These are phyloP conservation scores for Drosophila ochracea DNA, from an alignment of 2,888 invertebrate species.

Conservation along the genomic window DNA sequence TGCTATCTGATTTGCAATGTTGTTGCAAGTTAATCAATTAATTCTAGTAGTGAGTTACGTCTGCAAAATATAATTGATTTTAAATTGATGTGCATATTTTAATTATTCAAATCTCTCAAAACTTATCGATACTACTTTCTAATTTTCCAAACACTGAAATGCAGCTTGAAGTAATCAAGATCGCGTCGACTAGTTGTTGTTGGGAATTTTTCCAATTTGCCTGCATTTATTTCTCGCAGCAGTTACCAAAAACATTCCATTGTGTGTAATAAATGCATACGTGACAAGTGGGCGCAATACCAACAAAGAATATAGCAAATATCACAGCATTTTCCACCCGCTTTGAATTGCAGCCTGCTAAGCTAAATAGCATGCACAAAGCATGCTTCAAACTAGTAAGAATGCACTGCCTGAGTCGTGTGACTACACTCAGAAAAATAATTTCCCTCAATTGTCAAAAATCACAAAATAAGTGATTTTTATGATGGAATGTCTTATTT, in stretches of 20 bases:
- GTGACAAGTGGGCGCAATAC: constrained; percentile 28
- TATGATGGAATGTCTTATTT: not conserved
- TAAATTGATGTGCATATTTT: not conserved
- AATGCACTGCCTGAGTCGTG: not conserved
- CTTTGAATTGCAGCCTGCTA: constrained; percentile 10
- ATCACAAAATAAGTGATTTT: not conserved
- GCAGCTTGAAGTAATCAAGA: not conserved
- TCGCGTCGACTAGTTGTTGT: not conserved
- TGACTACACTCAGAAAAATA: not conserved
- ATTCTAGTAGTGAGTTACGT: not conserved
- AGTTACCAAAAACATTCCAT: constrained; percentile 21
- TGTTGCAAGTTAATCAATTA: constrained; percentile 27
- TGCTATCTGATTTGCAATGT: not conserved
- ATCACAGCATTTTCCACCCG: constrained; percentile 6
- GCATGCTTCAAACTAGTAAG: not conserved
- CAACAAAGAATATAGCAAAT: constrained; percentile 16
- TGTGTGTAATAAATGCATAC: constrained; percentile 5
- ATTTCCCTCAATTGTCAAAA: not conserved
- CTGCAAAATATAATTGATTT: not conserved
- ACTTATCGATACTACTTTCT: not conserved
- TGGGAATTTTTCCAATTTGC: constrained; percentile 33
- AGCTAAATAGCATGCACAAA: constrained; percentile 12
- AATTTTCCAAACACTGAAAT: not conserved
- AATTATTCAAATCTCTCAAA: not conserved
- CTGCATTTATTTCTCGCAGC: constrained; percentile 7